A percentile compares a stretch with the other conserved stretches of the same genome.
Conservation (phyloP, 2,797 vertebrate genomes). For the Anolis apletophallus region DNA sequence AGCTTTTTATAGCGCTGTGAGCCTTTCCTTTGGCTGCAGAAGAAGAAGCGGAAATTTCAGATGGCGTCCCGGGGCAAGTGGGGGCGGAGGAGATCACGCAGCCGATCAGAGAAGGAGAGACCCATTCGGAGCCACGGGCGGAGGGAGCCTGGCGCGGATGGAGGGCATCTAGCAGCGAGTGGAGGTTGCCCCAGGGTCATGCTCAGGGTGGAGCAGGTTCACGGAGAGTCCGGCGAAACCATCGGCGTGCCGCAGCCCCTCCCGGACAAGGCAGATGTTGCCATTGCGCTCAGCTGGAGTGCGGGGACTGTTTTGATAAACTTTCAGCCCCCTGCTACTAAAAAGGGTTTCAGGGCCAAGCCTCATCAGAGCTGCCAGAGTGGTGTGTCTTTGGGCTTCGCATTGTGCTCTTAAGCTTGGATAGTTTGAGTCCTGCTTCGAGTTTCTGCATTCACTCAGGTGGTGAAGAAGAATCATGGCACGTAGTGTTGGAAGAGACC, state of each 20-base stretch:
- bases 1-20: background rate
- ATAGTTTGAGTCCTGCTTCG: conserved; percentile 43
- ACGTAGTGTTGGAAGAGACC: background rate
- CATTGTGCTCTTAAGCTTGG: conserved; percentile 52
- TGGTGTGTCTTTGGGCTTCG: conserved; percentile 62
- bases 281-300: conserved; percentile 64
- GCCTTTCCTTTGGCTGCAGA: conserved; percentile 36
- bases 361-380: conserved; percentile 53
- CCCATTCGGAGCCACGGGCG: background rate
- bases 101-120: conserved; percentile 38
- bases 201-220: conserved; percentile 74
- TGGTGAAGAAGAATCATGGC: conserved; percentile 39
- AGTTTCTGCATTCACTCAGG: conserved; percentile 12
- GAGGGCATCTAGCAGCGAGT: conserved; percentile 62
- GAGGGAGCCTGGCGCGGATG: conserved; percentile 38
- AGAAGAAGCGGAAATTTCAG: conserved; percentile 7
- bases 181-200: conserved; percentile 67
- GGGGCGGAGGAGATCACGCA: background rate
- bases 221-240: conserved; percentile 69
- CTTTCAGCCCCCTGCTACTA: conserved; percentile 76
- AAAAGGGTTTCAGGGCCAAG: conserved; percentile 64
- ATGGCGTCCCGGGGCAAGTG: conserved; percentile 10
- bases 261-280: conserved; percentile 65
- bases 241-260: conserved; percentile 61
- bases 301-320: conserved; percentile 76